Evolutionary conservation across 2,113 vertebrate species (phyloP), one percentile per base, ranked within the genome.

Genomic region (Elephas maximus): DNA sequence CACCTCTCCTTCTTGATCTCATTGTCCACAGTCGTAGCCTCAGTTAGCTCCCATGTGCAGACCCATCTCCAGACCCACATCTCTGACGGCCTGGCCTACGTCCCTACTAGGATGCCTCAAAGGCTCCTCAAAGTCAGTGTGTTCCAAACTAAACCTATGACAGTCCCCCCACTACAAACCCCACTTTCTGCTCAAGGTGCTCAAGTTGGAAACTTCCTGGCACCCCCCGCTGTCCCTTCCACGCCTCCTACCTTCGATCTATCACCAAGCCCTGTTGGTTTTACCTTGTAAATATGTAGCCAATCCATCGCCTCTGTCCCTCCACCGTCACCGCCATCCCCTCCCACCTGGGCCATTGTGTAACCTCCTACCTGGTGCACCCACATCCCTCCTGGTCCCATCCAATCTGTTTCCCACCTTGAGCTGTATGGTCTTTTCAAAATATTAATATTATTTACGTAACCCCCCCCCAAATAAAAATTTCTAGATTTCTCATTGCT

Each of bases 291-390:
- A 71, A 44, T 11, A 11, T 41, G 51, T 4, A 14, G 30, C 8
- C 30, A 20, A 7, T 5, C 28, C 45, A 44, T 57, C 63, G 5
- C 17, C 77, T 53, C 76, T 0, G 2, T 8, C 69, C 24, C 41
- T 48, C 45, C 11, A 0, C 53, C 5, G 0, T 20, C 33, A 3
- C 2, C 33, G 21, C 5, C 5, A 8, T 0, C 60, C 60, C 44
- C 18, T 44, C 24, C 71, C n/a, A 11, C 23, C 33, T 8, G 12
- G 76, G 67, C n/a, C 71, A 6, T 20, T 30, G 73, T 41, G 3
- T 6, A 28, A 33, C 26, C 26, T 26, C 33, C 92, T 2, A 24
- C 33, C 37, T 4, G 30, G 44, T 2, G 1, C 3, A 37, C 12
- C n/a, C 10, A 9, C 57, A 18, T n/a, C 57, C 33, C 37, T n/a